These are phyloP conservation scores for Athripsodes cinereus DNA, from an alignment of 2,888 invertebrate genomes.

Conservation along the genomic window DNA sequence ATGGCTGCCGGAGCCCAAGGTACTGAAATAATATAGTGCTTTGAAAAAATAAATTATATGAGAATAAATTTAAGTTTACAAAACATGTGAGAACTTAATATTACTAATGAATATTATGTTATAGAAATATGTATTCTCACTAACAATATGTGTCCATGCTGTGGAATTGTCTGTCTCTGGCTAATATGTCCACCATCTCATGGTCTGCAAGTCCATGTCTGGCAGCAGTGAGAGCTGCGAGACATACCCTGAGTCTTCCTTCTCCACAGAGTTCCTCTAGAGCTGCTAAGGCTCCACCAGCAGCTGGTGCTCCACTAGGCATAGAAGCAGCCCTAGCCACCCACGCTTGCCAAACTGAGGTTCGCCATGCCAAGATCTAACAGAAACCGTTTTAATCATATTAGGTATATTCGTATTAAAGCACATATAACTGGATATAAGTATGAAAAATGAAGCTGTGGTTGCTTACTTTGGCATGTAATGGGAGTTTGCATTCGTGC, in stretches of 20 bases:
- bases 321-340: slow-evolving; percentile 17
- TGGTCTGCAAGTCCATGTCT: slow-evolving; percentile 74
- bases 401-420: no score
- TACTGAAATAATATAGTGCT: slow-evolving; percentile 44
- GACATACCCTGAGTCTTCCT: slow-evolving; percentile 58
- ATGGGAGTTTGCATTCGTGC: slow-evolving; percentile 59
- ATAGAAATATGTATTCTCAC: no score
- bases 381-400: no score
- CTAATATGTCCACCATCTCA: slow-evolving; percentile 68
- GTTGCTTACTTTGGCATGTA: slow-evolving; percentile 61
- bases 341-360: slow-evolving; percentile 35
- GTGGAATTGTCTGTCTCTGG: slow-evolving; percentile 57
- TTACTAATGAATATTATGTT: no score
- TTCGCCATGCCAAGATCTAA: slow-evolving; percentile 50
- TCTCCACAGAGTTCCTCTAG: slow-evolving; percentile 62
- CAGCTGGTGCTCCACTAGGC: slow-evolving; percentile 56
- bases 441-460: no score
- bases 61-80: no score
- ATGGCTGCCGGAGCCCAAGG: slow-evolving; percentile 65
- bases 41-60: no score
- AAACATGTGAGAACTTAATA: no score
- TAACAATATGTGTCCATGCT: slow-evolving; percentile 59
- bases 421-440: no score
- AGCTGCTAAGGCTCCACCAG: slow-evolving; percentile 56
- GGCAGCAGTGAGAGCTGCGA: slow-evolving; percentile 68